Percentiles rank a stretch among this genome's conserved stretches.
Conservation (phyloP, 2,113 vertebrate species). For the Grammatotria lemairii region DNA sequence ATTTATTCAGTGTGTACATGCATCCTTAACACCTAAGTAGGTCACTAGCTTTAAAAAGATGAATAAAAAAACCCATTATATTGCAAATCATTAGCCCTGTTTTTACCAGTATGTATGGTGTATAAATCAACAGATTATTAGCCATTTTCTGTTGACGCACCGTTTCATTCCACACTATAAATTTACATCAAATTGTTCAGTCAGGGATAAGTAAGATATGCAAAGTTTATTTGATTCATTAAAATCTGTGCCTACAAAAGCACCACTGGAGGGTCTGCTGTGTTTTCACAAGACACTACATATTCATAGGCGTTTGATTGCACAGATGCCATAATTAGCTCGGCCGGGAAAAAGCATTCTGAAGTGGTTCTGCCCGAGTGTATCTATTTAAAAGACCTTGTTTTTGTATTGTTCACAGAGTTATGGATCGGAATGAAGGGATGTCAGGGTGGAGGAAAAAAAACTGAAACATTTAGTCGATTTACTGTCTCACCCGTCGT, state of each 20-base stretch:
- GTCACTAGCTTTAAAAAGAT: neutral
- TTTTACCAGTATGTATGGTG: neutral
- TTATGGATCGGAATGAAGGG: constrained; percentile 15
- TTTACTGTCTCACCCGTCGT: constrained; percentile 11
- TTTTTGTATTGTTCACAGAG: neutral
- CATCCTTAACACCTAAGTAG: neutral
- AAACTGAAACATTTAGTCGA: constrained; percentile 12
- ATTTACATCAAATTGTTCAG: neutral
- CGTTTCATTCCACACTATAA: neutral
- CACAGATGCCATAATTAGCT: constrained; percentile 38
- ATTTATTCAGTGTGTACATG: neutral
- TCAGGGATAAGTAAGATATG: neutral
- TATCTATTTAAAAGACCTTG: neutral
- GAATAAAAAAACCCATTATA: neutral
- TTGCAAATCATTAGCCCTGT: neutral
- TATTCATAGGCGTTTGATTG: constrained; percentile 26
- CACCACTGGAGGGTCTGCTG: neutral
- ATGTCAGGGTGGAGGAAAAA: constrained; percentile 20
- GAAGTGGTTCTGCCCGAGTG: neutral
- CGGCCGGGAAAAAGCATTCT: constrained; percentile 1
- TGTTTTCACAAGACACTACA: neutral
- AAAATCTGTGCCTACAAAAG: constrained; percentile 4
- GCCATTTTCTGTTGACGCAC: neutral
- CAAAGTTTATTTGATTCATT: constrained; percentile 16
- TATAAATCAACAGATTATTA: neutral